Evolutionary conservation across 2,797 vertebrate species (phyloP), one percentile per base, ranked within the genome.

Genomic region (Myripristis murdjan): DNA sequence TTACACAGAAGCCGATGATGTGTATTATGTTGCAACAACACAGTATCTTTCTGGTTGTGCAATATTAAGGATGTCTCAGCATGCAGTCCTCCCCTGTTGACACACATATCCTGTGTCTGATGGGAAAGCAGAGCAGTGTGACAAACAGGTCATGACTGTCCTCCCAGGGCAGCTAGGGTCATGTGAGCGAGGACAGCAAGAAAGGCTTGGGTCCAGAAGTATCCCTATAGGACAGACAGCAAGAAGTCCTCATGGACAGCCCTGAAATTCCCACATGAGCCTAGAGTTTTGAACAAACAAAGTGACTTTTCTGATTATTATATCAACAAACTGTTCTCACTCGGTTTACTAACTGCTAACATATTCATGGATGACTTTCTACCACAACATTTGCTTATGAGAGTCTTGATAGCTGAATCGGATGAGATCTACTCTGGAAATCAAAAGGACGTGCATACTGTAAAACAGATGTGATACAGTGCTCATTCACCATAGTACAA

Each of bases 51-150:
- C 84, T 70, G 51, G 52, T 28, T 72, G 47, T 78, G 46, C 61
- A 79, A 56, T 67, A 73, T 70, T 75, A 35, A 76, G 47, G 46
- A 83, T 60, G 63, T 70, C 81, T 77, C 81, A 79, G 71, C 70
- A 44, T 82, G 84, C 52, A 65, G 77, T 69, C 76, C 64, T 75
- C 79, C 77, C 77, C 53, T 76, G 62, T 48, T 84, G 86, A 84
- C 62, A 65, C 61, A 77, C 81, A 89, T 65, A 86, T 93, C 90
- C 91, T 90, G 91, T 84, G 72, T 91, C 68, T 88, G 90, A 88
- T 92, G 90, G 91, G 91, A 93, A 93, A 90, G 86, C 68, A 33
- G 70, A 81, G 77, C 73, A 70, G 66, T 78, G 80, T 84, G 84
- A 91, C 81, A 70, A 82, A 73, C 64, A 33, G 87, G 88, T 89